These are phyloP conservation scores for Ceratitis capitata DNA, from an alignment of 1,140 invertebrate species.

Conservation along the genomic window DNA sequence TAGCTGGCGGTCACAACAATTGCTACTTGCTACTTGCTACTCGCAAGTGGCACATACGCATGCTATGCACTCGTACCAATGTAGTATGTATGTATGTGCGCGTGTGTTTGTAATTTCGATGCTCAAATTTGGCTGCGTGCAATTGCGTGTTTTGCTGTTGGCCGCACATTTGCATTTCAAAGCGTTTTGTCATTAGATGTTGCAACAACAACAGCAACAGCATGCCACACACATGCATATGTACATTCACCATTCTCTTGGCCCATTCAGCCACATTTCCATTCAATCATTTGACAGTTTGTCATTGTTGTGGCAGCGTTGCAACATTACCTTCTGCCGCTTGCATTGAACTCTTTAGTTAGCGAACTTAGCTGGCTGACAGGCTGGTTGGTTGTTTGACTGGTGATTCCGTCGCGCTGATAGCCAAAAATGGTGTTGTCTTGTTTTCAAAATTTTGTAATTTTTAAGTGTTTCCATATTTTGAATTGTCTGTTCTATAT, in stretches of 20 bases:
- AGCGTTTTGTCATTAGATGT: constrained; percentile 46
- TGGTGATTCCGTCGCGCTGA: background rate
- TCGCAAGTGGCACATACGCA: constrained; percentile 41
- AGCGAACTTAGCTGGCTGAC: too few relatives aligned
- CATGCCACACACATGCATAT: background rate
- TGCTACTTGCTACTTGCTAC: constrained; percentile 40
- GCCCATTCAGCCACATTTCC: background rate
- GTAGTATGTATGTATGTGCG: background rate
- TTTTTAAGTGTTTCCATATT: constrained; percentile 29
- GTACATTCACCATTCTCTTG: background rate
- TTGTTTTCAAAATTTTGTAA: constrained; percentile 38
- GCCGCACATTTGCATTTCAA: constrained; percentile 46
- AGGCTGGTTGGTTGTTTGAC: background rate
- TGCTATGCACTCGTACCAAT: background rate
- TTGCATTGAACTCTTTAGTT: too few relatives aligned
- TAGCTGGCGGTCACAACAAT: constrained; percentile 8
- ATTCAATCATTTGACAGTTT: constrained; percentile 46
- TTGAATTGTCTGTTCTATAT: background rate
- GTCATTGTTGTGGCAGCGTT: constrained; percentile 46
- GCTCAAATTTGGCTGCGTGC: constrained; percentile 25
- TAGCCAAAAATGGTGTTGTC: constrained; percentile 1
- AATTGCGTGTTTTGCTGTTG: constrained; percentile 42
- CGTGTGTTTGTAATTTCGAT: too few relatives aligned
- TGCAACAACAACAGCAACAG: background rate
- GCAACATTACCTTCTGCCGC: constrained; percentile 37